phyloP scores from a whole-genome alignment of 1,140 invertebrate species.

The Amyelois transitella region DNA sequence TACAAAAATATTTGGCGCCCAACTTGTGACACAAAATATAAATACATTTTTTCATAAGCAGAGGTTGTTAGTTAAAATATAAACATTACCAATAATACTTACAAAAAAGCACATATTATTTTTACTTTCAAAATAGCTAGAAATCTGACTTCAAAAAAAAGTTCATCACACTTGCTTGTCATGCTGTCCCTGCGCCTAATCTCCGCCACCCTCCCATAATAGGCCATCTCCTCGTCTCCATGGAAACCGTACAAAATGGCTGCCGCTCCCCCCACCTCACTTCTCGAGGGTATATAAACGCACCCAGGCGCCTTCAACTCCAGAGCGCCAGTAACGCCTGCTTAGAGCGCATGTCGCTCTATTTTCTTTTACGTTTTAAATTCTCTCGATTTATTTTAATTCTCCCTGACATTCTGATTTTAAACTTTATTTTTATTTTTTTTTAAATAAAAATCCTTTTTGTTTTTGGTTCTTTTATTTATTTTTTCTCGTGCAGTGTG shows the following conservation, averaged over 20 bases:
- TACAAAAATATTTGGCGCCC: not conserved
- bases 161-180: constrained; percentile 6
- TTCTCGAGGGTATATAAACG: constrained; percentile 52
- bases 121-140: not conserved
- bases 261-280: constrained; percentile 33
- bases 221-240: constrained; percentile 69
- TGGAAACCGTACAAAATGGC: constrained; percentile 64
- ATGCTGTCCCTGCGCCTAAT: constrained; percentile 57
- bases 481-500: constrained; percentile 14
- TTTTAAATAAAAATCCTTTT: constrained; percentile 23
- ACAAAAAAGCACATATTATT: not conserved
- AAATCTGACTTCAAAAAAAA: constrained; percentile 1
- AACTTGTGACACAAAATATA: not conserved
- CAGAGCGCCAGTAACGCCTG: constrained; percentile 59
- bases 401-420: not conserved
- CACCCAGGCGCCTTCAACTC: constrained; percentile 21
- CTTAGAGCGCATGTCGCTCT: constrained; percentile 28
- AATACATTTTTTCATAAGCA: too few species aligned
- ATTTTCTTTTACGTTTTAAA: constrained; percentile 28
- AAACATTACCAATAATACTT: too few species aligned
- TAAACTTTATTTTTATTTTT: constrained; percentile 23
- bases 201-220: constrained; percentile 68
- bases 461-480: constrained; percentile 17
- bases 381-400: constrained; percentile 36
- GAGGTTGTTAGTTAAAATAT: too few species aligned